A percentile compares a stretch with the other conserved stretches of the same genome.
phyloP scores from a whole-genome alignment of 2,113 vertebrate genomes.

The Actenoides lindsayi region DNA sequence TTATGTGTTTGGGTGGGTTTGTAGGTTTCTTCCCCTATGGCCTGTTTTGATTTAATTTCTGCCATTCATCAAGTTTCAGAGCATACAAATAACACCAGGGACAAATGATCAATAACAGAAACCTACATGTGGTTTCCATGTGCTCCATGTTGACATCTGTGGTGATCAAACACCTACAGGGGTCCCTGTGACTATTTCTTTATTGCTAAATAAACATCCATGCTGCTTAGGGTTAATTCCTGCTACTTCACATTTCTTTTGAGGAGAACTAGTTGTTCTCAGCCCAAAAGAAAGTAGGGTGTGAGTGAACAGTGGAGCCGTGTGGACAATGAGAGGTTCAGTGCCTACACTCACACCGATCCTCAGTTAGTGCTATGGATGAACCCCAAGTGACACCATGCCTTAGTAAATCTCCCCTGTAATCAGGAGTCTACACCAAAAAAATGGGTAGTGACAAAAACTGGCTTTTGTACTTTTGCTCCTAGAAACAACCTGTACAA shows the following conservation, averaged over 20 bases:
- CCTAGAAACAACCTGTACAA: conserved; percentile 88
- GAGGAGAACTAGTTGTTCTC: neutral
- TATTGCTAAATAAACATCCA: neutral
- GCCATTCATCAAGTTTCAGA: neutral
- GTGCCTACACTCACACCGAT: neutral
- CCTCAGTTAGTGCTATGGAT: neutral
- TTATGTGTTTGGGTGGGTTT: neutral
- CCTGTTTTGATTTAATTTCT: neutral
- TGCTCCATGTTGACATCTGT: no score
- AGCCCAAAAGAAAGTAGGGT: neutral
- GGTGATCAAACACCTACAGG: neutral
- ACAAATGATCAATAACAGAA: neutral
- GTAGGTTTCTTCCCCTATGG: neutral
- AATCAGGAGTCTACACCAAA: neutral
- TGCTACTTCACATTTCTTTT: neutral
- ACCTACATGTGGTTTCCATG: neutral
- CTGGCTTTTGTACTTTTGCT: neutral
- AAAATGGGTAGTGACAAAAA: rapidly evolving
- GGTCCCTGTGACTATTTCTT: neutral
- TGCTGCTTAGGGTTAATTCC: neutral
- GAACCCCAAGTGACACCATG: no score
- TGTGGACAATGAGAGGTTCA: neutral
- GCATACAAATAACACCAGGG: neutral
- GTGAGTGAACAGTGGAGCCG: neutral
- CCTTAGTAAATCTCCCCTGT: neutral